Evolutionary conservation across 2,888 invertebrate species (phyloP), one percentile per base, ranked within the genome.

Genomic region (Zhengitettix transpicula): DNA sequence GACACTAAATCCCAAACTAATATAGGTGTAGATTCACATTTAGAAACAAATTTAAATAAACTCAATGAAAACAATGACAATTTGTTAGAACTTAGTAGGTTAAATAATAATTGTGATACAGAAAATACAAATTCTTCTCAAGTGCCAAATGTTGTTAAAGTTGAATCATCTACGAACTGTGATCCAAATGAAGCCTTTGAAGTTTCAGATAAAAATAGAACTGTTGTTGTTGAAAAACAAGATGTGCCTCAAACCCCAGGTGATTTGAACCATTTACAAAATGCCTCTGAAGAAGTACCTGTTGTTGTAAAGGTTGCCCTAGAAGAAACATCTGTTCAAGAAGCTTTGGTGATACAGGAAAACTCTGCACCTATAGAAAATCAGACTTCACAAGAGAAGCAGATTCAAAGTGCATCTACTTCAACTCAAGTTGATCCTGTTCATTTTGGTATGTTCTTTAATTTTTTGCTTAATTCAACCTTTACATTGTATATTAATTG

Each of bases 391-490:
- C 85, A 85, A 44, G 79, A 81, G 62, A 83, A 84, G 72, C 77
- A 87, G 73, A 87, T 88, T 60, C 80, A 85, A 69, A 88, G 86
- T 75, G 83, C 88, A 65, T 85, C 87, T 47, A 86, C 87, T 55
- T 85, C 86, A 65, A 87, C 87, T 10, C 89, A 89, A 79, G 87
- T 89, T 67, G 89, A 90, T 73, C 84, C 85, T 55, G 85, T 86
- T 77, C 85, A 88, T 75, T 89, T 89, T 69, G 88, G 89, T 89
- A 76, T 78, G 78, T 69, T 58, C 55, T 14, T 1, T 47, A 7
- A 10, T 47, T 47, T 14, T 47, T 8, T 47, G 12, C 12, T 7
- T 8, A 47, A 28, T 28, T 28, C 7, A 28, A 28, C 2, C 28
- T 5, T 28, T 28, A 7, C 10, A 10, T 17, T 40, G 15, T 28